Base-by-base conservation (phyloP, 2,888 invertebrate genomes). In the Ophion obscuratus region DNA sequence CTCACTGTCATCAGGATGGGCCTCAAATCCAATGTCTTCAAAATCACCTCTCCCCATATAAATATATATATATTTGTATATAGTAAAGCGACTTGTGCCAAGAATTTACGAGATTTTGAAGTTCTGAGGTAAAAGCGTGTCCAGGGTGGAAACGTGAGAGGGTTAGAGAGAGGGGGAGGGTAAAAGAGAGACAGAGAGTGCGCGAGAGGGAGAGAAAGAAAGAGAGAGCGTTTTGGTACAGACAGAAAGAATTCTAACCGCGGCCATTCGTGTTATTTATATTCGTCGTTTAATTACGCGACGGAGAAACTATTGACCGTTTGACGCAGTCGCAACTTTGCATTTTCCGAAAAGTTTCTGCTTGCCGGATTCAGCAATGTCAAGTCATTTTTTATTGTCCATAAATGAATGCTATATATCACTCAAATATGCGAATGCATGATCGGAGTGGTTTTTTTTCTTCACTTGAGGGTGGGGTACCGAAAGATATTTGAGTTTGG, bases 211-310 rank as follows among this genome's bases (percentile, higher is more conserved):
- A 66, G 70, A 70, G 68, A 44, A 44, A 68, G 57, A 67, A 70
- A 57, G 77, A 59, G 74, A 53, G 47, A 62, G 57, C 70, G 24
- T 64, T 74, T 81, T 61, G 59, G 57, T 76, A 71, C 57, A 79
- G 73, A 67, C 61, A 75, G 79, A 80, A 57, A 70, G 70, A 83
- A 81, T 83, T 83, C 78, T 78, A 83, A 86, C 83, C 86, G 53
- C 73, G 68, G 80, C 81, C 82, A 86, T 87, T 80, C 73, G 80
- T 75, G 74, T 87, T 87, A 87, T 87, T 87, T 88, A 86, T 88
- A 84, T 85, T 78, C 84, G 66, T 85, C 84, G 79, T 87, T 88
- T 88, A 87, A 84, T 88, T 86, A 79, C 78, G 81, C 47, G 71
- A 84, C 53, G 17, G 87, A 61, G 20, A 81, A 88, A 83, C 57